Percentiles rank a stretch among this genome's conserved stretches.
phyloP scores from a whole-genome alignment of 2,797 vertebrate species.

The Cercopithecus petaurista region DNA sequence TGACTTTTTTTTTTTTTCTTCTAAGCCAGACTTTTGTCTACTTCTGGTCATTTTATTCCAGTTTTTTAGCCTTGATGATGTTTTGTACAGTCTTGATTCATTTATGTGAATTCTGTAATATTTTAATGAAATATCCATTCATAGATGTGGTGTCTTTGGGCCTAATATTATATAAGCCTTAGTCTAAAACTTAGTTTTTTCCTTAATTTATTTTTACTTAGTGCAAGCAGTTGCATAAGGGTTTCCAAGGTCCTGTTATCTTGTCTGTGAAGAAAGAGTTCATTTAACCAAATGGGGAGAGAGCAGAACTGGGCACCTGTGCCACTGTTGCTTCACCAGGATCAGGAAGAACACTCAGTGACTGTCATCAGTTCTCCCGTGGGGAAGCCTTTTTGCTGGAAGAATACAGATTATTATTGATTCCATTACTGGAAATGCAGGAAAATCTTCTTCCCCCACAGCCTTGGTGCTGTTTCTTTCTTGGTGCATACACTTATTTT shows the following conservation, averaged over 20 bases:
- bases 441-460: background rate
- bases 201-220: background rate
- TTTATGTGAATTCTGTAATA: background rate
- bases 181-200: background rate
- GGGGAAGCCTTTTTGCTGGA: constrained; percentile 42
- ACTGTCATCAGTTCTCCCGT: background rate
- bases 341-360: constrained; percentile 24
- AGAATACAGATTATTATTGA: constrained; percentile 52
- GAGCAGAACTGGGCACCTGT: fast-evolving
- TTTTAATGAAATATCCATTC: background rate
- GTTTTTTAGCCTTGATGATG: background rate
- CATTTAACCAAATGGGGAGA: background rate
- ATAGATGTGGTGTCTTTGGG: background rate
- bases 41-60: background rate
- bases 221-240: background rate
- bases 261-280: fast-evolving
- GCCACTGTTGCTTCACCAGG: background rate
- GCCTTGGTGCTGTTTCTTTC: background rate
- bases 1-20: background rate
- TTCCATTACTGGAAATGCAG: constrained; percentile 23
- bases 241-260: background rate
- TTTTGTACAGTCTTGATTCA: background rate
- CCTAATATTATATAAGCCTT: background rate
- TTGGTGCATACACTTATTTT: constrained; percentile 43
- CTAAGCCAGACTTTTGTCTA: background rate